Percentiles rank a stretch among this genome's conserved stretches.
Evolutionary conservation across 2,888 invertebrate species (phyloP).

Genomic region (Graphium colonna): DNA sequence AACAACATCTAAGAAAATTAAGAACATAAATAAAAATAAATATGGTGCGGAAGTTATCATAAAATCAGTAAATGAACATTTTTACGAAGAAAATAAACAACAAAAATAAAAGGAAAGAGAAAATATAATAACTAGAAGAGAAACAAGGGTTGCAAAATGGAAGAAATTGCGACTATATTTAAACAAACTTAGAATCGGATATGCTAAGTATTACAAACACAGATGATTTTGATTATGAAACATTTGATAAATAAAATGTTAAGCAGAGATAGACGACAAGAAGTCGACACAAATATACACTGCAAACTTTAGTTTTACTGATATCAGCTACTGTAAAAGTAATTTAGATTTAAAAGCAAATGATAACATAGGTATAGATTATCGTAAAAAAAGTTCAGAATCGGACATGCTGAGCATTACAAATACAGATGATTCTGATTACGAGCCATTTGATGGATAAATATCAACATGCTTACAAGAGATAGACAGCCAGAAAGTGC

Average conservation of each 20-base stretch:
- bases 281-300: conserved; percentile 1
- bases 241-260: conserved; percentile 17
- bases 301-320: conserved; percentile 5
- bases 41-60: conserved; percentile 2
- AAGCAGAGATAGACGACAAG: conserved; percentile 5
- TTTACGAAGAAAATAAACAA: not conserved
- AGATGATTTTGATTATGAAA: conserved; percentile 17
- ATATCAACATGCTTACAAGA: conserved; percentile 15
- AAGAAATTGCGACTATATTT: conserved; percentile 1
- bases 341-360: conserved; percentile 20
- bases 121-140: not conserved
- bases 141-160: conserved; percentile 2
- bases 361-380: no score
- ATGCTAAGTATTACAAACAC: conserved; percentile 9
- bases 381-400: conserved; percentile 9
- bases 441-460: conserved; percentile 14
- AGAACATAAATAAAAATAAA: not conserved
- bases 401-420: conserved; percentile 1
- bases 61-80: conserved; percentile 13
- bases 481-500: conserved; percentile 2
- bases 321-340: conserved; percentile 13
- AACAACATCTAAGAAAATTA: not conserved
- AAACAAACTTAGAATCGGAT: conserved; percentile 9
- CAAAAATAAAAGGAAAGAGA: conserved; percentile 2
- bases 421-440: conserved; percentile 19